phyloP scores from a whole-genome alignment of 2,113 vertebrate species.

The Alligator mississippiensis region DNA sequence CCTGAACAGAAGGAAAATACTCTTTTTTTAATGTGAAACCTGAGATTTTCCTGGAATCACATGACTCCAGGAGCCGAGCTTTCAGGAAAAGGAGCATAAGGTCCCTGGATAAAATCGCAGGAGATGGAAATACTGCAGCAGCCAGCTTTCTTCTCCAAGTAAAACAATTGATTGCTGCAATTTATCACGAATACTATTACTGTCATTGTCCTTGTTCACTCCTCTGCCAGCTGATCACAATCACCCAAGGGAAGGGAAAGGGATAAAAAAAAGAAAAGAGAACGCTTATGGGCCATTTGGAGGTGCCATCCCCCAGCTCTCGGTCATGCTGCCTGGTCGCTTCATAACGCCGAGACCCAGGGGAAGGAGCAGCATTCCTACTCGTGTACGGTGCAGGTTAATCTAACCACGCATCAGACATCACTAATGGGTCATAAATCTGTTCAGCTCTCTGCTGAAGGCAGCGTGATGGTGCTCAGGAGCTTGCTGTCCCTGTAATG shows the following conservation, averaged over 20 bases:
- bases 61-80: not conserved
- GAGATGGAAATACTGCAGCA: not conserved
- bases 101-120: not conserved
- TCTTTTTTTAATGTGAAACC: not conserved
- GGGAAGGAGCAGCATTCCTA: not conserved
- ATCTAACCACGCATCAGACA: not conserved
- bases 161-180: not conserved
- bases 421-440: rapidly evolving
- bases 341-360: rapidly evolving
- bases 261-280: not conserved
- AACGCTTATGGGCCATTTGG: not conserved
- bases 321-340: not conserved
- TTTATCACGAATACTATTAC: not conserved
- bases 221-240: not conserved
- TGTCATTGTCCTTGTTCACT: not conserved
- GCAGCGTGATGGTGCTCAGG: not conserved
- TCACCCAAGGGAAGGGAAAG: rapidly evolving
- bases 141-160: not conserved
- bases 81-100: not conserved
- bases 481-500: rapidly evolving
- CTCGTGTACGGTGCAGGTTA: not conserved
- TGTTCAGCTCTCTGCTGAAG: rapidly evolving
- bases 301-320: not conserved
- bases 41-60: not conserved
- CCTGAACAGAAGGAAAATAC: not conserved